A percentile compares a stretch with the other conserved stretches of the same genome.
Evolutionary conservation across 23 tunicate genomes (phyloP).

Genomic region (Halocynthia roretzi): DNA sequence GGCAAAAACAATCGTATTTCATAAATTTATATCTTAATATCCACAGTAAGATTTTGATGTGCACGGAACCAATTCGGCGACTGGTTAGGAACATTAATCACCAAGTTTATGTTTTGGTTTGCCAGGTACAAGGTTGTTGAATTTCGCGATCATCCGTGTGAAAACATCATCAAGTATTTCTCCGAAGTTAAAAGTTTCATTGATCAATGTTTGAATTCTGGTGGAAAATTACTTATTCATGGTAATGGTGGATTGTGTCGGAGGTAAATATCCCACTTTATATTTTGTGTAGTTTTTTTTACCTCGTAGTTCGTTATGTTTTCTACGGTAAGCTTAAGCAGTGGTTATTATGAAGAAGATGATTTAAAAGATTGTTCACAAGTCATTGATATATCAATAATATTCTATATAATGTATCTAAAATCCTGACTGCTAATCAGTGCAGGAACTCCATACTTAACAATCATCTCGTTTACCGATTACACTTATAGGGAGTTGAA

Average conservation of each 20-base stretch:
- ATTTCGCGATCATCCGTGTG: conserved; percentile 54
- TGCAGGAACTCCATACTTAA: no score
- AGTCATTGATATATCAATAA: no score
- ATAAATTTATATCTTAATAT: no score
- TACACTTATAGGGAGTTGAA: no score
- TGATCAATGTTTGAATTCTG: conserved; percentile 9
- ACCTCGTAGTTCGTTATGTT: background rate
- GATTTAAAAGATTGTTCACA: no score
- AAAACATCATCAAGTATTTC: conserved; percentile 49
- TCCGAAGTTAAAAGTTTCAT: conserved; percentile 39
- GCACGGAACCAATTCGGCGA: background rate
- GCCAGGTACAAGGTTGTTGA: conserved; percentile 53
- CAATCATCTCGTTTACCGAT: no score
- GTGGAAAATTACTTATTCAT: conserved; percentile 56
- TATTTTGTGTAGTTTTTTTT: background rate
- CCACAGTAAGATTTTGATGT: no score
- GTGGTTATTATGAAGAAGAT: no score
- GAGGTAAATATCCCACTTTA: conserved; percentile 23
- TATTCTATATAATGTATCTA: no score
- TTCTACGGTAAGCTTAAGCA: background rate
- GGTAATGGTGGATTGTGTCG: conserved; percentile 66
- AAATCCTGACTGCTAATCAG: no score
- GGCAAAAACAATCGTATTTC: no score
- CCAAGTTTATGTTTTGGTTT: background rate
- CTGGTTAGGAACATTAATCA: no score